A percentile compares a stretch with the other conserved stretches of the same genome.
These are phyloP conservation scores for Plagodis dolabraria DNA, from an alignment of 2,888 invertebrate genomes.

Conservation along the genomic window DNA sequence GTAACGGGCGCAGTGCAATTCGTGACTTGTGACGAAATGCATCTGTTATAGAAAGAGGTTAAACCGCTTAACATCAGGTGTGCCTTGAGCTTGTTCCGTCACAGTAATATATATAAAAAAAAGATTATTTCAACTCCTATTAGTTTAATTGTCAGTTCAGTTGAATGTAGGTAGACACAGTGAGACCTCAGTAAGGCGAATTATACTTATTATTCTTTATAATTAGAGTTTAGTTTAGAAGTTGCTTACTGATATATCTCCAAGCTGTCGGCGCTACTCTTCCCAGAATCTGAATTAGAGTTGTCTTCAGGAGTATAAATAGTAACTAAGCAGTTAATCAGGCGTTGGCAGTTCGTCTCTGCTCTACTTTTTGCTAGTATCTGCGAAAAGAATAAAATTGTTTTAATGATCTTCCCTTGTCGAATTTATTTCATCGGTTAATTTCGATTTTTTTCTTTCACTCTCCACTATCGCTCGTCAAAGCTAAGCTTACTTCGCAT, in stretches of 20 bases:
- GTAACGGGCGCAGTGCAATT: no score
- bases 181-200: no score
- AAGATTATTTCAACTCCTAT: not conserved
- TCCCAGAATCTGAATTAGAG: slow-evolving; percentile 79
- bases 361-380: slow-evolving; percentile 87
- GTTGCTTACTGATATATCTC: slow-evolving; percentile 88
- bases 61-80: no score
- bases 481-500: no score
- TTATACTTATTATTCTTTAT: not conserved
- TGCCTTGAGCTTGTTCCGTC: no score
- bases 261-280: slow-evolving; percentile 87
- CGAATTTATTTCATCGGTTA: no score
- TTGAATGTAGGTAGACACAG: not conserved
- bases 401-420: no score
- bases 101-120: no score
- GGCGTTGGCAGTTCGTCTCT: slow-evolving; percentile 88
- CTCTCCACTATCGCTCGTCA: no score
- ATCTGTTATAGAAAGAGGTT: no score
- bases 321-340: slow-evolving; percentile 88
- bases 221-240: not conserved
- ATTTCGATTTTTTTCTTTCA: no score
- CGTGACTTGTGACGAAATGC: no score
- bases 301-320: slow-evolving; percentile 86
- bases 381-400: slow-evolving; percentile 53
- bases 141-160: not conserved